phyloP scores from a whole-genome alignment of 2,113 vertebrate genomes.

The Neogobius melanostomus region DNA sequence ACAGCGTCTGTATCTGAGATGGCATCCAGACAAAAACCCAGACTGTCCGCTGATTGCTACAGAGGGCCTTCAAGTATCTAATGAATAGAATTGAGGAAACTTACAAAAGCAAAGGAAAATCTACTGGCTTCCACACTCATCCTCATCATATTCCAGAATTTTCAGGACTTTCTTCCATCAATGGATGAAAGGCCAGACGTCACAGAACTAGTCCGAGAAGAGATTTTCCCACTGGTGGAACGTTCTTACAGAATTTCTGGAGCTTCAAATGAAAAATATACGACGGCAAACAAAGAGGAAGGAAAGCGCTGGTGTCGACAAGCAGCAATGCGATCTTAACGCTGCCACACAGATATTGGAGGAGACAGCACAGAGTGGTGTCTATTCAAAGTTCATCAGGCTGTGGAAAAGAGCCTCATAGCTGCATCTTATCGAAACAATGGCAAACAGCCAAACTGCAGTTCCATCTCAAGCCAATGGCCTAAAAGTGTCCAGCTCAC shows the following conservation, averaged over 20 bases:
- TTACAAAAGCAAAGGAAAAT: slow-evolving; percentile 20
- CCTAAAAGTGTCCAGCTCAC: slow-evolving; percentile 55
- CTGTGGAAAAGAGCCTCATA: slow-evolving; percentile 78
- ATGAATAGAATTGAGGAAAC: slow-evolving; percentile 64
- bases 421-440: slow-evolving; percentile 67
- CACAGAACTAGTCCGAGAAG: slow-evolving; percentile 65
- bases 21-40: slow-evolving; percentile 82
- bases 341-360: slow-evolving; percentile 65
- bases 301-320: slow-evolving; percentile 78
- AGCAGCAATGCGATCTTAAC: slow-evolving; percentile 75
- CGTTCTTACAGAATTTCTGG: slow-evolving; percentile 74
- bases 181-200: slow-evolving; percentile 74
- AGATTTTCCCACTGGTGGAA: slow-evolving; percentile 35
- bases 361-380: slow-evolving; percentile 76
- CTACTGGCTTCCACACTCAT: not conserved
- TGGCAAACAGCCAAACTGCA: slow-evolving; percentile 36
- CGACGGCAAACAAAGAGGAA: slow-evolving; percentile 66
- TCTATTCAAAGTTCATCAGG: slow-evolving; percentile 80
- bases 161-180: slow-evolving; percentile 51
- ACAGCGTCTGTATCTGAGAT: slow-evolving; percentile 78
- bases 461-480: slow-evolving; percentile 60
- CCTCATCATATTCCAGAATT: slow-evolving; percentile 23
- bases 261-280: slow-evolving; percentile 46
- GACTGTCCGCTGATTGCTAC: slow-evolving; percentile 55
- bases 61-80: slow-evolving; percentile 75